Base-by-base conservation (phyloP, 2,797 vertebrate genomes). In the Nothura maculosa region DNA sequence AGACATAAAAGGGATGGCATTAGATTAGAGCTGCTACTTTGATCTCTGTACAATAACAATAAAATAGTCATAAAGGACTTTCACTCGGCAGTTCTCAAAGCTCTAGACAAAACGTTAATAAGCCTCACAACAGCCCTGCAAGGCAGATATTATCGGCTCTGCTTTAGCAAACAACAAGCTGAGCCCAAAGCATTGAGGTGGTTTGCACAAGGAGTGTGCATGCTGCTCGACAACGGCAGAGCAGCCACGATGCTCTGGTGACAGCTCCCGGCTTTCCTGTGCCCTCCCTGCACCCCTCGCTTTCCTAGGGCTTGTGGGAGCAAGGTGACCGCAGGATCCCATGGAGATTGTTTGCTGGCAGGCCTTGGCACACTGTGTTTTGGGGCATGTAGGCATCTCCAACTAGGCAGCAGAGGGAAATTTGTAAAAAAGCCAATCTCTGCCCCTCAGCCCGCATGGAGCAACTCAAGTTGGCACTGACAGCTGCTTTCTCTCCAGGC, bases 1-100 rank as follows among this genome's bases (percentile, higher is more conserved):
- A 57, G 90, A 96, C 94, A 95, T 95, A 67, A 96, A 94, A 96
- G 95, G 91, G 70, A 96, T 96, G 92, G 94, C 89, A 95, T 79
- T 89, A 91, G 95, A 94, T 96, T 95, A 94, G 95, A 96, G 95
- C 70, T 70, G 63, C 78, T 74, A 20, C 95, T 96, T 96, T 96
- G 92, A 96, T 95, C 89, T 92, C 74, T 0, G 4, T 68, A 64
- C 78, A 81, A 81, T 55, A 91, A 60, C 93, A 95, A 95, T 94
- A 93, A 94, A 96, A 96, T 74, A 93, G 85, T 92, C 92, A 96
- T 86, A 81, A 95, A 96, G 87, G 87, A 91, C 94, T 95, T 96
- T 96, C 82, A 90, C 94, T 96, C 32, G 0, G 48, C 69, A 74
- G 73, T 73, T 68, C 89, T 93, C 85, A 92, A 89, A 96, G 94